Evolutionary conservation across 1,140 invertebrate genomes (phyloP).

Genomic region (Diorhabda carinulata): DNA sequence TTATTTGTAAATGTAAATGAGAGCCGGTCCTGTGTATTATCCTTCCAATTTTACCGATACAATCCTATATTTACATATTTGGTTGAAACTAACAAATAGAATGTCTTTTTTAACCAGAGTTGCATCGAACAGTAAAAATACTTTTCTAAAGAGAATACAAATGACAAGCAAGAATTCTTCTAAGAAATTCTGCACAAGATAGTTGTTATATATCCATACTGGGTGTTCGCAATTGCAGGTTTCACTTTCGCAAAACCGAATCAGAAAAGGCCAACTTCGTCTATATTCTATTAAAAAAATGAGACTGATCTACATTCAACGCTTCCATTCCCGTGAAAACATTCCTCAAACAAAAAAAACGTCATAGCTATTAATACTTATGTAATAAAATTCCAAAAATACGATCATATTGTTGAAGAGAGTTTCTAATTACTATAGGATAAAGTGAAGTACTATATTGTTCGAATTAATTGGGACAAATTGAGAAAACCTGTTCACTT

Average conservation of each 20-base stretch:
- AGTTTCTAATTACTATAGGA: too few species aligned
- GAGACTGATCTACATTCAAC: slow-evolving; percentile 14
- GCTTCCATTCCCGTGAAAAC: not conserved
- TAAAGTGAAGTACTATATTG: too few species aligned
- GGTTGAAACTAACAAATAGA: slow-evolving; percentile 6
- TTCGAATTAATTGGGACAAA: too few species aligned
- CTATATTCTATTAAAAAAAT: not conserved
- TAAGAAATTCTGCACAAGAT: slow-evolving; percentile 5
- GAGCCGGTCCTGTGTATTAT: too few species aligned
- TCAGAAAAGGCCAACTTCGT: not conserved
- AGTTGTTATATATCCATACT: slow-evolving; percentile 4
- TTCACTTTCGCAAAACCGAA: slow-evolving; percentile 12
- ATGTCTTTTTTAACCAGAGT: slow-evolving; percentile 10
- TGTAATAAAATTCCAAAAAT: too few species aligned
- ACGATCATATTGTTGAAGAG: too few species aligned
- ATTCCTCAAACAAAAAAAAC: too few species aligned
- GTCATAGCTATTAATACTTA: too few species aligned
- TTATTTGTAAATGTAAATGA: too few species aligned
- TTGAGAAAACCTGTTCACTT: too few species aligned
- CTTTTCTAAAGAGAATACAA: slow-evolving; percentile 8
- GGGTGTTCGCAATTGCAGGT: slow-evolving; percentile 4
- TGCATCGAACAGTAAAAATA: slow-evolving; percentile 6
- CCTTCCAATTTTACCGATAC: too few species aligned
- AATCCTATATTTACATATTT: slow-evolving; percentile 8
- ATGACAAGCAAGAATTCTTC: slow-evolving; percentile 13